Evolutionary conservation across 2,888 invertebrate species (phyloP), one percentile per base, ranked within the genome.

Genomic region (Yponomeuta evonymella): DNA sequence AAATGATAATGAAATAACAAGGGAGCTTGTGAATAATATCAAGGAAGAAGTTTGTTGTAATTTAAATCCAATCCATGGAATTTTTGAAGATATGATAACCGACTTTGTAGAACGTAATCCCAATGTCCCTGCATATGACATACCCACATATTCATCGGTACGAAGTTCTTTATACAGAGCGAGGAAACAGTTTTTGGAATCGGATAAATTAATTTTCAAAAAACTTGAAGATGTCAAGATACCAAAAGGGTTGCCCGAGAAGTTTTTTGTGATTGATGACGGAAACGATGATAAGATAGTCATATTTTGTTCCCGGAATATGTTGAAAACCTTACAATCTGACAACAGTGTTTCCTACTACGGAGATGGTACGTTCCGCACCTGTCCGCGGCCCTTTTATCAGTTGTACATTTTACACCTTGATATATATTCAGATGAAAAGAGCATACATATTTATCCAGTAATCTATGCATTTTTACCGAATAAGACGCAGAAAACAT

Each of bases 321-420:
- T 70, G 9, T 36, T 36, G 15, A 67, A 36, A 5, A 2, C 2
- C 15, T 11, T 67, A 15, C 1, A 36, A 1, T 36, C 15, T 2
- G 36, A 36, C 0, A 67, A 33, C 15, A 67, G 67, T 43, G 36
- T 36, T 2, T 67, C 67, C 10, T 67, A 36, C 36, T 67, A 36
- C 36, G 67, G 36, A 0, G 67, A 67, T 6, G 33, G 67, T 1
- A 67, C 67, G 4, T 69, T 69, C 62, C 1, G 33, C 29, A 33
- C 43, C 48, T n/a, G 71, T 69, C 69, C 72, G 30, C 48, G 62
- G 15, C 71, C 73, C 33, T 73, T 73, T 43, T 73, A 71, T 70
- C 71, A 73, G 66, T 67, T 71, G 62, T 73, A 73, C 48, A 71
- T 71, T 64, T 33, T 73, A 69, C 73, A 73, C 29, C 70, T 72